Evolutionary conservation across 2,113 vertebrate genomes (phyloP).

Genomic region (Nothoprocta pentlandii): DNA sequence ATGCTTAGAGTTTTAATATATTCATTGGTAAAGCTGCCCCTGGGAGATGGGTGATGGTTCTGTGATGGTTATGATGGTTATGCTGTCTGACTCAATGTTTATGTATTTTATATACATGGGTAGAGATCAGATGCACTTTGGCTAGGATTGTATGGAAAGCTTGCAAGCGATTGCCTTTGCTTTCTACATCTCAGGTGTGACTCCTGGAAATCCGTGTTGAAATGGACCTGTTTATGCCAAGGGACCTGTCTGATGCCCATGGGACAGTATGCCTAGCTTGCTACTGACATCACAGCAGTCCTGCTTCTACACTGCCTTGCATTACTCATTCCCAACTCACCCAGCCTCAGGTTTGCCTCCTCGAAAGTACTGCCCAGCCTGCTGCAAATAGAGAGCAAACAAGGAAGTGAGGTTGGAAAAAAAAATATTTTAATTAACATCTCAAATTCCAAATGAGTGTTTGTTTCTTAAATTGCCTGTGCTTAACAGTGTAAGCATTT

Average conservation of each 20-base stretch:
- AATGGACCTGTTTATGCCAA: not conserved
- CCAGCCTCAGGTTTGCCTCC: not conserved
- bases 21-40: not conserved
- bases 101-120: not conserved
- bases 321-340: not conserved
- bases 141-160: not conserved
- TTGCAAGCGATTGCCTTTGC: rapidly evolving
- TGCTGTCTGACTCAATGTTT: not conserved
- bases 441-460: not conserved
- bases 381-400: not conserved
- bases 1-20: not conserved
- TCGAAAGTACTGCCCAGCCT: not conserved
- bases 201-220: not conserved
- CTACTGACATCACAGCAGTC: not conserved
- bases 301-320: not conserved
- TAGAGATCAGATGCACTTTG: not conserved
- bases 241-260: not conserved
- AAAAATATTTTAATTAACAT: conserved; percentile 10
- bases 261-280: not conserved
- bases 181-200: not conserved
- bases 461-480: not conserved
- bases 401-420: not conserved
- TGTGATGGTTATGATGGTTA: not conserved
- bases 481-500: conserved; percentile 11
- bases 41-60: not conserved